phyloP scores from a whole-genome alignment of 2,113 vertebrate genomes.

The Paradisaea rubra region DNA sequence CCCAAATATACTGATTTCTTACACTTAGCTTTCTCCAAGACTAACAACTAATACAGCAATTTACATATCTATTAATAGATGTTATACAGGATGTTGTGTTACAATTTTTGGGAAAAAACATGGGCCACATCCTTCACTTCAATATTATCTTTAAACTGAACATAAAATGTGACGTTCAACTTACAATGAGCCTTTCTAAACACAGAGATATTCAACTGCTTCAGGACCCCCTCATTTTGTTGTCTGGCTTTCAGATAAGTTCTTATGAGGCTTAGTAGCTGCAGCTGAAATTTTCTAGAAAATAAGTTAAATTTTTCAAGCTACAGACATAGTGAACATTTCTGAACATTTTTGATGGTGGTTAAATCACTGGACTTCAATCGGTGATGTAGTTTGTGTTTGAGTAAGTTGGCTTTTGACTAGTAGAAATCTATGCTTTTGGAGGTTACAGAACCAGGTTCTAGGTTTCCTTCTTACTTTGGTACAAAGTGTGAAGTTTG shows the following conservation, averaged over 20 bases:
- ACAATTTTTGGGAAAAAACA: neutral
- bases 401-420: neutral
- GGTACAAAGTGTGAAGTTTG: neutral
- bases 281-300: neutral
- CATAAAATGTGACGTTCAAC: neutral
- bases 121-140: neutral
- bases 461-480: neutral
- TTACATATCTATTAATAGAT: neutral
- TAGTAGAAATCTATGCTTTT: neutral
- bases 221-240: neutral
- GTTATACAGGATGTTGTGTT: neutral
- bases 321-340: neutral
- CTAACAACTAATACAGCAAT: neutral
- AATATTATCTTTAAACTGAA: neutral
- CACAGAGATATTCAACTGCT: neutral
- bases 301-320: neutral
- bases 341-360: neutral
- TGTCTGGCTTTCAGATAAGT: neutral
- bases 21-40: conserved; percentile 7
- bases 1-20: neutral
- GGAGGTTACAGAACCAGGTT: neutral
- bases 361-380: neutral
- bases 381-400: neutral
- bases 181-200: neutral
- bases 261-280: neutral